phyloP scores from a whole-genome alignment of 2,888 invertebrate genomes.

The Heliconius cydno region DNA sequence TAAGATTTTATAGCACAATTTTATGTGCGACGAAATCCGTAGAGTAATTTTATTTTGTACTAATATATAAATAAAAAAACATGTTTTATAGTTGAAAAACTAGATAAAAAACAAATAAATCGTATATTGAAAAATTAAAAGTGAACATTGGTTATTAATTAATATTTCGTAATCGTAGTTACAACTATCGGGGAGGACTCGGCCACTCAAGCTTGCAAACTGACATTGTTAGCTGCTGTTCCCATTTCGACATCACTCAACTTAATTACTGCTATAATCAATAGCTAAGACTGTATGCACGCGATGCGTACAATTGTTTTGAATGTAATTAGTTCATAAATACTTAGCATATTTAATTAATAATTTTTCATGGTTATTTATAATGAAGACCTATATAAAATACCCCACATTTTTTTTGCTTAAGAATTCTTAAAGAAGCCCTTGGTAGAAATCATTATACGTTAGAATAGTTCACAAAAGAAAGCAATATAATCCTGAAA shows the following conservation, averaged over 20 bases:
- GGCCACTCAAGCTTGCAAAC: conserved; percentile 24
- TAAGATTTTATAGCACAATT: too few species aligned
- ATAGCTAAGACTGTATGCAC: conserved; percentile 59
- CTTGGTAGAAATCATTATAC: conserved; percentile 22
- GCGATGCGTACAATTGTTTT: conserved; percentile 57
- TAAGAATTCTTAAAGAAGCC: neutral
- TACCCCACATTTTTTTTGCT: neutral
- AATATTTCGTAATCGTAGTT: neutral
- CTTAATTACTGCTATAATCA: conserved; percentile 72
- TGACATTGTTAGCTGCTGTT: conserved; percentile 68
- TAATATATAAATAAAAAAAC: too few species aligned
- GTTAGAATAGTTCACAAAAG: conserved; percentile 42
- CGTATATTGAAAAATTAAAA: neutral
- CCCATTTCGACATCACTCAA: conserved; percentile 74
- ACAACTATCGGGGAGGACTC: conserved; percentile 5
- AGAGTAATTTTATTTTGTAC: too few species aligned
- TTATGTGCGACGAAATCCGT: too few species aligned
- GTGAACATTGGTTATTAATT: neutral
- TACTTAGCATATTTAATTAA: conserved; percentile 6
- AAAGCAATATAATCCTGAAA: conserved; percentile 40
- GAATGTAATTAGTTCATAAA: conserved; percentile 37
- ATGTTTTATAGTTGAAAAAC: neutral
- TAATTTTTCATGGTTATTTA: neutral
- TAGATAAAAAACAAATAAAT: too few species aligned
- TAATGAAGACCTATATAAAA: conserved; percentile 14